Base-by-base conservation (phyloP, 2,888 invertebrate genomes). In the Idaea biselata region DNA sequence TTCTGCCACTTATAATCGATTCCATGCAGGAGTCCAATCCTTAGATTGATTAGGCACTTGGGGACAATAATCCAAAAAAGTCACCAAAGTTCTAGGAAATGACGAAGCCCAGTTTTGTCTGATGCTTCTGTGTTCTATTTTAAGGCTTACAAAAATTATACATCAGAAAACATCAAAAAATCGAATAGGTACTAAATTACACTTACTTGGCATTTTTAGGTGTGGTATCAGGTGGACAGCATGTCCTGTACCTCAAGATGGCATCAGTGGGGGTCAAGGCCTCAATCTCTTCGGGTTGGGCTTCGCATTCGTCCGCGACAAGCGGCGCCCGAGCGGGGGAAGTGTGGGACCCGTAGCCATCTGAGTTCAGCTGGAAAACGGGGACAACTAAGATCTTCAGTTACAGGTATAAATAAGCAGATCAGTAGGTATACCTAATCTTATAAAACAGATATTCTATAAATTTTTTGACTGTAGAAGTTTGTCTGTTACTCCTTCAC, bases 121-220 rank as follows among this genome's bases (percentile, higher is more conserved):
- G n/a, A n/a, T n/a, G n/a, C n/a, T n/a, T n/a, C n/a, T n/a, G n/a
- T n/a, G n/a, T n/a, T n/a, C n/a, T n/a, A n/a, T n/a, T n/a, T n/a
- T n/a, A n/a, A n/a, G n/a, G n/a, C n/a, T n/a, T n/a, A n/a, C n/a
- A n/a, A n/a, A n/a, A n/a, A n/a, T n/a, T n/a, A n/a, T n/a, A 58
- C 31, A 31, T 18, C 16, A n/a, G 33, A 18, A n/a, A 18, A 6
- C 14, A 7, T 33, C 11, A 8, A 44, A 7, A 44, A 44, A 44
- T 44, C 11, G 11, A 8, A 44, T 76, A 18, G 25, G 14, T 44
- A 7, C 14, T 8, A 44, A 44, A 14, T n/a, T n/a, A n/a, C 6
- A 95, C 97, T 96, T 88, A 97, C 97, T 97, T 97, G 88, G 97
- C 97, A 94, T 97, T 97, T 93, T 97, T 97, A 74, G 97, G 97